Conservation (phyloP, 1,140 invertebrate species). For the Trialeurodes vaporariorum region DNA sequence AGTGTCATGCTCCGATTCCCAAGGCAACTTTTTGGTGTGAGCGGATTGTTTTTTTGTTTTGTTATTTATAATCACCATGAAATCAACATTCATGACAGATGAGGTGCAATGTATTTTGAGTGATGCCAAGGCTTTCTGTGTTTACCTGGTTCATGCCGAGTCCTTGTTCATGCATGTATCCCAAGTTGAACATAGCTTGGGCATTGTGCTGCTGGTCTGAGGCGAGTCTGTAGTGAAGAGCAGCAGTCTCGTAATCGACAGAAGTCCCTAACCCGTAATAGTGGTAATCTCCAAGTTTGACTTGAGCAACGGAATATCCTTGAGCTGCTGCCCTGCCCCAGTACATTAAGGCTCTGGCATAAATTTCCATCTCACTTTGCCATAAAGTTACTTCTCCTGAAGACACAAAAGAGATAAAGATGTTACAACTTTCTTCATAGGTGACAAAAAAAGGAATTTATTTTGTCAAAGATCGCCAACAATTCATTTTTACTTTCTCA, state of each 20-base stretch:
- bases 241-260: slow-evolving; percentile 88
- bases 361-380: slow-evolving; percentile 49
- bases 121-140: too few relatives aligned
- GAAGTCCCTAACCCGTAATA: slow-evolving; percentile 88
- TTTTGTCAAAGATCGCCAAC: too few relatives aligned
- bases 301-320: slow-evolving; percentile 73
- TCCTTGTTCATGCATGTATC: slow-evolving; percentile 98
- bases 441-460: too few relatives aligned
- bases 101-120: too few relatives aligned
- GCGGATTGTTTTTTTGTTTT: too few relatives aligned
- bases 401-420: background rate
- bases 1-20: too few relatives aligned
- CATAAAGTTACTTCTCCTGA: slow-evolving; percentile 52
- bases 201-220: slow-evolving; percentile 93
- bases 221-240: slow-evolving; percentile 77
- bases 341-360: slow-evolving; percentile 70
- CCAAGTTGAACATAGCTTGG: slow-evolving; percentile 98
- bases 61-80: too few relatives aligned
- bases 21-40: too few relatives aligned
- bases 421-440: too few relatives aligned
- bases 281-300: slow-evolving; percentile 97
- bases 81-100: too few relatives aligned
- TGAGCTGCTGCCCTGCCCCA: slow-evolving; percentile 86
- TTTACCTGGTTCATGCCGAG: slow-evolving; percentile 72
- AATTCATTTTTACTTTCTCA: too few relatives aligned